These are phyloP conservation scores for Gadopsis marmoratus DNA, from an alignment of 2,797 vertebrate species.

Conservation along the genomic window DNA sequence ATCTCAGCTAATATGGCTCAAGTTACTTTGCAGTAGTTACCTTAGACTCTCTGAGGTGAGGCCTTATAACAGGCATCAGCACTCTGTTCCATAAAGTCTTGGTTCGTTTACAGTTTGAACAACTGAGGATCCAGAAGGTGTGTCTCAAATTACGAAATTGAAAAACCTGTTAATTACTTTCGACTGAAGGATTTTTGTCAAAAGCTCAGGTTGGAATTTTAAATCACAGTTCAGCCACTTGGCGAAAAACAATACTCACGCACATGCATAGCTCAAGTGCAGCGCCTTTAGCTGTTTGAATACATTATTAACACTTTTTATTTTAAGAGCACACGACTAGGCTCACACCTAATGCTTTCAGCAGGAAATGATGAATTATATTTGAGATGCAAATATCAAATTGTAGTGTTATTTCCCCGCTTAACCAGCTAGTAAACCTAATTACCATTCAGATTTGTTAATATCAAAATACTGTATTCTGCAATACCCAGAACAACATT, in stretches of 20 bases:
- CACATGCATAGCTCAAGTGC: conserved; percentile 9
- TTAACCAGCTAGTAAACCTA: conserved; percentile 24
- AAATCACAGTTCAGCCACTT: conserved; percentile 20
- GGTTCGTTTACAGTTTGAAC: conserved; percentile 56
- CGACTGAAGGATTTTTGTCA: conserved; percentile 50
- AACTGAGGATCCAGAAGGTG: conserved; percentile 32
- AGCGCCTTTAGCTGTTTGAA: conserved; percentile 25
- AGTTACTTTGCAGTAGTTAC: conserved; percentile 41
- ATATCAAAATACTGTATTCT: conserved; percentile 44
- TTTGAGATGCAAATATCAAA: conserved; percentile 23
- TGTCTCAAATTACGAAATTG: conserved; percentile 52
- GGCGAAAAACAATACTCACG: conserved; percentile 40
- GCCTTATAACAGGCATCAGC: conserved; percentile 32
- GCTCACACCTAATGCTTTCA: background rate
- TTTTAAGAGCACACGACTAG: background rate
- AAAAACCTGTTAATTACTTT: conserved; percentile 59
- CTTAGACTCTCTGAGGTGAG: conserved; percentile 39
- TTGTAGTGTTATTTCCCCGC: background rate
- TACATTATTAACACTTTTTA: background rate
- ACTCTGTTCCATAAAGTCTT: conserved; percentile 32
- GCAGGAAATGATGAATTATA: conserved; percentile 16
- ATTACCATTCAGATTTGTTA: conserved; percentile 28
- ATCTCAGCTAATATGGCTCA: conserved; percentile 32
- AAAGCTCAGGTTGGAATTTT: conserved; percentile 37
- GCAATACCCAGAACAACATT: conserved; percentile 49